phyloP scores from a whole-genome alignment of 2,113 vertebrate species.

The Ancistrus triradiatus region DNA sequence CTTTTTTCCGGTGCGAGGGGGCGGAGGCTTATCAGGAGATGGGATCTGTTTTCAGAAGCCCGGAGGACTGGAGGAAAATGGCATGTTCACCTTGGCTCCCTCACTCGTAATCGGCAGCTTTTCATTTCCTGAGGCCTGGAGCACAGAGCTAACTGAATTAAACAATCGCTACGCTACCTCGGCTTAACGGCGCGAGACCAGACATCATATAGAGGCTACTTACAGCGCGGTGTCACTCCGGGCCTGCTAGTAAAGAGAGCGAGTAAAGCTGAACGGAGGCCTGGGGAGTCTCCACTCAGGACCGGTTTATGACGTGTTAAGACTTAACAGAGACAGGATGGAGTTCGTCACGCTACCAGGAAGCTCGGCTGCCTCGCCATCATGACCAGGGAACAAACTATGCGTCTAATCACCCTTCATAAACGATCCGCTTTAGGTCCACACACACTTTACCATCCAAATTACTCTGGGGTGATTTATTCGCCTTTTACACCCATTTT shows the following conservation, averaged over 20 bases:
- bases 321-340: too few relatives aligned
- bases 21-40: conserved; percentile 43
- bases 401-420: too few relatives aligned
- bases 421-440: too few relatives aligned
- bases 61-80: conserved; percentile 43
- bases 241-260: conserved; percentile 7
- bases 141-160: conserved; percentile 40
- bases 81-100: conserved; percentile 39
- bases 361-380: too few relatives aligned
- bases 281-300: too few relatives aligned
- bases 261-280: too few relatives aligned
- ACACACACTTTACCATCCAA: too few relatives aligned
- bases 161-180: conserved; percentile 7
- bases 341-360: too few relatives aligned
- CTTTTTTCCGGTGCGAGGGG: conserved; percentile 36
- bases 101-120: conserved; percentile 64
- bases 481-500: too few relatives aligned
- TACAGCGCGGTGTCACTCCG: conserved; percentile 20
- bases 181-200: not conserved
- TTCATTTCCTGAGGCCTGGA: conserved; percentile 72
- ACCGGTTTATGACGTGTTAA: too few relatives aligned
- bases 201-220: conserved; percentile 15
- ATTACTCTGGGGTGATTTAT: too few relatives aligned
- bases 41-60: conserved; percentile 38
- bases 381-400: too few relatives aligned